Evolutionary conservation across 2,797 vertebrate species (phyloP), one percentile per base, ranked within the genome.

Genomic region (Xenentodon cancila): DNA sequence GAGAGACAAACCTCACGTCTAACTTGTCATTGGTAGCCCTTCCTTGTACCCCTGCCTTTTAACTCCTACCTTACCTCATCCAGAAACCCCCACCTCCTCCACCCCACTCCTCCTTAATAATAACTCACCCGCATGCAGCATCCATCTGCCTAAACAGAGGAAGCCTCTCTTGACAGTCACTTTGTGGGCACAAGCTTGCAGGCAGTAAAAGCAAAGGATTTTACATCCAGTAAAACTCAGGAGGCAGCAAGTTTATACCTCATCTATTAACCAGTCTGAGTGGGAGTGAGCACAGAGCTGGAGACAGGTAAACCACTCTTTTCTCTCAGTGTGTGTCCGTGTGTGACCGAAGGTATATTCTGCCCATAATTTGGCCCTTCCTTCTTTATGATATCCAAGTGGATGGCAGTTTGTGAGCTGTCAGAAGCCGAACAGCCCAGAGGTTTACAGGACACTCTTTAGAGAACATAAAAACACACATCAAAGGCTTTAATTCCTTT

Each of bases 1-100:
- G 59, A 71, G 57, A 80, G 53, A 72, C 40, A 74, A 68, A 80
- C 78, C 74, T 71, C 64, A 52, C 55, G 59, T 76, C 73, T 74
- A 80, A 83, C 62, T 79, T 81, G 79, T 81, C 71, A 81, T 84
- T 84, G 78, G 82, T 82, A 83, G 74, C 59, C 68, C 74, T 60
- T 68, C 73, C 73, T 69, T 72, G 59, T 65, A 64, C 67, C 53
- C 66, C 57, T 17, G 59, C 44, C 73, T 86, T 73, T 81, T 85
- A 69, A 76, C 67, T 68, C 30, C 68, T 55, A 47, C 27, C 56
- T 81, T 80, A 81, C 80, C 61, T 81, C 79, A 73, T 70, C 59
- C 59, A 51, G 40, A 21, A 19, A 58, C 27, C 72, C 51, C 53
- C 81, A 42, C 47, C 66, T 27, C 44, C 69, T 34, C 48, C 25